Evolutionary conservation across 2,113 vertebrate genomes (phyloP).

Genomic region (Elgaria multicarinata): DNA sequence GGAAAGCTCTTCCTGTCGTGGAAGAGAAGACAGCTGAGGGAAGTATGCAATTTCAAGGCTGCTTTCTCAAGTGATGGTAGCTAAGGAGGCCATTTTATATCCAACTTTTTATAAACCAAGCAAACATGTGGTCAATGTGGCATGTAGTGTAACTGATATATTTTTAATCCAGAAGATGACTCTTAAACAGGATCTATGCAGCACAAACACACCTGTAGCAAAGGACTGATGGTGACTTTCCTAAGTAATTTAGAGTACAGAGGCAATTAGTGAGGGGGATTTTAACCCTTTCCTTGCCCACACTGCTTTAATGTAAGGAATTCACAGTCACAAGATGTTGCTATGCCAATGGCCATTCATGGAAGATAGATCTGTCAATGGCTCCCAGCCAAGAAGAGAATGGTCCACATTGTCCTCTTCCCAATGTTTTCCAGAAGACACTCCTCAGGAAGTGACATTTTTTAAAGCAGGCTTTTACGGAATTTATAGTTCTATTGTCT

Average conservation of each 20-base stretch:
- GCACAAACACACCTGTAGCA: neutral
- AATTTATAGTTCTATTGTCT: neutral
- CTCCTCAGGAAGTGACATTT: neutral
- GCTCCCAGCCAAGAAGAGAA: neutral
- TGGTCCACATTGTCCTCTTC: neutral
- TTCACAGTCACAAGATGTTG: neutral
- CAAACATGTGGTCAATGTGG: neutral
- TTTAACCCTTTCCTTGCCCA: neutral
- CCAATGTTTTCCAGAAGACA: neutral
- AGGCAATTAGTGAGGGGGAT: neutral
- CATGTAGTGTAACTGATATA: neutral
- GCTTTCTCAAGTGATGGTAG: neutral
- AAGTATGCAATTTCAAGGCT: slow-evolving; percentile 30
- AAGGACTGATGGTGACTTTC: neutral
- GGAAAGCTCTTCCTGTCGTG: slow-evolving; percentile 42
- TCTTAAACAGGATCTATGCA: neutral
- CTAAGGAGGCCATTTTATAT: neutral
- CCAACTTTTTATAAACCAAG: neutral
- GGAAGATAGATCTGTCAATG: neutral
- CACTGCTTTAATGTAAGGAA: neutral
- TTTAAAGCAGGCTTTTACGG: neutral
- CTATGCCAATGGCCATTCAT: neutral
- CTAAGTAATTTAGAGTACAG: neutral
- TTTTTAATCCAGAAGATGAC: neutral
- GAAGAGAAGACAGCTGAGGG: neutral